Conservation (phyloP, 2,888 invertebrate genomes). For the Synergus itoensis region DNA sequence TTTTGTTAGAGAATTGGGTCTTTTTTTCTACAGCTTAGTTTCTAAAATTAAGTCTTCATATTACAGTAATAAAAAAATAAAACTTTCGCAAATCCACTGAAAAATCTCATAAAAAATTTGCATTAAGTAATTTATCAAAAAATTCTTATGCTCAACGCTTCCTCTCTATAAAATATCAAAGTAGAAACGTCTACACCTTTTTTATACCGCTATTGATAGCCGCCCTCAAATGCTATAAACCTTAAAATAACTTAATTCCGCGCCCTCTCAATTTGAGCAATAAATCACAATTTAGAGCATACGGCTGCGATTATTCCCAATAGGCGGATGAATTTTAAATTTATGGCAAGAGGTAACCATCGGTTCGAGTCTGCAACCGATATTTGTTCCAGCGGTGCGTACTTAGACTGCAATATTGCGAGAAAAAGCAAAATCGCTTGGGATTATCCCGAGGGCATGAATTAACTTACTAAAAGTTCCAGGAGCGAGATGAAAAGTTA, state of each 20-base stretch:
- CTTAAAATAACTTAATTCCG: slow-evolving; percentile 32
- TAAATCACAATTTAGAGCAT: slow-evolving; percentile 35
- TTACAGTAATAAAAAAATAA: not conserved
- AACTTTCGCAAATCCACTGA: not conserved
- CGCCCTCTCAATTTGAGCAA: slow-evolving; percentile 22
- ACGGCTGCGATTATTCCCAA: slow-evolving; percentile 27
- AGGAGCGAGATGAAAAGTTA: slow-evolving; percentile 34
- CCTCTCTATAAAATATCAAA: not conserved
- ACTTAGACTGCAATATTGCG: slow-evolving; percentile 29
- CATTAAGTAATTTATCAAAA: not conserved
- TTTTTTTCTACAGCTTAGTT: not conserved
- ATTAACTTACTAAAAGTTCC: slow-evolving; percentile 34
- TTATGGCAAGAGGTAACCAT: slow-evolving; percentile 29
- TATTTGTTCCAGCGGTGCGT: slow-evolving; percentile 25
- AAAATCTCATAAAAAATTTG: not conserved
- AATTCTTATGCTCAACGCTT: not conserved
- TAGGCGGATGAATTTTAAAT: slow-evolving; percentile 39
- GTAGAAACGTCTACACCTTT: not conserved
- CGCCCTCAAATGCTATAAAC: slow-evolving; percentile 25
- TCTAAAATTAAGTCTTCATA: not conserved
- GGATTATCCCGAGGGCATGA: slow-evolving; percentile 28
- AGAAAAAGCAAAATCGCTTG: slow-evolving; percentile 37
- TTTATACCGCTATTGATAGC: not conserved
- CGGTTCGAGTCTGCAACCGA: slow-evolving; percentile 1
- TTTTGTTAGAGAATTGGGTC: slow-evolving; percentile 5